These are phyloP conservation scores for Sceloporus tristichus DNA, from an alignment of 2,113 vertebrate species.

Conservation along the genomic window DNA sequence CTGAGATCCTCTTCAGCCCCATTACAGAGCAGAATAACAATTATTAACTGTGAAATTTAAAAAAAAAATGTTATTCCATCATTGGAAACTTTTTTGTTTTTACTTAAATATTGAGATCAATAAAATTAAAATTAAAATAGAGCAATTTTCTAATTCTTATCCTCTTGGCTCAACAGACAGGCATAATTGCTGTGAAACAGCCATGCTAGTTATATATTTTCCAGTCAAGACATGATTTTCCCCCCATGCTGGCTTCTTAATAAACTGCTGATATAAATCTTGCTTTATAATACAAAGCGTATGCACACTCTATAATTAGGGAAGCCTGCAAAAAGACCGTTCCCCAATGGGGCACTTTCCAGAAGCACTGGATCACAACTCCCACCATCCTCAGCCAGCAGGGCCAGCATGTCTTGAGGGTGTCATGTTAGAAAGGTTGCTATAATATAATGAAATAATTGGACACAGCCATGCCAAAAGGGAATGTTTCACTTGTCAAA, in stretches of 20 bases:
- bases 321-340: not conserved
- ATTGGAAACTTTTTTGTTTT: conserved; percentile 58
- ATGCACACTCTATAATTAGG: too few relatives aligned
- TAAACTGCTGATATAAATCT: not conserved
- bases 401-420: not conserved
- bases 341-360: too few relatives aligned
- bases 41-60: conserved; percentile 65
- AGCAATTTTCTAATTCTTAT: conserved; percentile 28
- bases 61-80: conserved; percentile 60
- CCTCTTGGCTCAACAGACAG: conserved; percentile 49
- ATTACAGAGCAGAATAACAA: conserved; percentile 59
- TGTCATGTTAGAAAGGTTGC: too few relatives aligned
- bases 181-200: conserved; percentile 51
- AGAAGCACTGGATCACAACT: too few relatives aligned
- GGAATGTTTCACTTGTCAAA: not conserved
- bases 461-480: accelerated
- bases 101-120: conserved; percentile 69
- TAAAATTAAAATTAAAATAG: conserved; percentile 62
- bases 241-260: conserved; percentile 26
- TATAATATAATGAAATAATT: not conserved
- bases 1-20: conserved; percentile 59
- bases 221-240: conserved; percentile 36
- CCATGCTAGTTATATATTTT: conserved; percentile 9
- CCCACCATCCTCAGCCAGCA: not conserved
- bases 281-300: not conserved